Base-by-base conservation (phyloP, 2,888 invertebrate genomes). In the Alloscopus bannaensis region DNA sequence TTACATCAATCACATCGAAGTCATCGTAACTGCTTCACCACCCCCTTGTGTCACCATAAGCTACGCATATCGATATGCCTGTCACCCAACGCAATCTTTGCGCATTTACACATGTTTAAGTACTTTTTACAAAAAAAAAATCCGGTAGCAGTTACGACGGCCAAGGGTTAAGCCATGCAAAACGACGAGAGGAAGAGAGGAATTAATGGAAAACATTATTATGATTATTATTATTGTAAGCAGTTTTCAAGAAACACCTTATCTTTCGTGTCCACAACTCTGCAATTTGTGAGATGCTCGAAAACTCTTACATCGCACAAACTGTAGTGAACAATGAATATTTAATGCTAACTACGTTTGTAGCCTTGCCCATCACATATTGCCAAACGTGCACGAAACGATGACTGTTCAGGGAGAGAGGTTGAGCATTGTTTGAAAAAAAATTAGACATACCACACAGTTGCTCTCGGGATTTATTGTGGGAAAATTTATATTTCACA, bases 401-500 rank as follows among this genome's bases (percentile, higher is more conserved):
- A 42, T 42, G 42, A 42, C 42, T 42, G 42, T 2, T 42, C 18
- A 18, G 8, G 2, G 42, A 42, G n/a, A n/a, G n/a, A 1, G 42
- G 42, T 42, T 2, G 18, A 42, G 42, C 18, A 8, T 50, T 50
- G n/a, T 50, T 47, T 3, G 18, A 47, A 47, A 22, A 20, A 50
- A 22, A 50, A 50, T n/a, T 13, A 47, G 11, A 20, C 50, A 50
- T 22, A 50, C 6, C 22, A 42, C 6, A 42, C 42, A 31, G 50
- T 69, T 69, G 40, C 69, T 55, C 55, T 55, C 55, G 45, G 52
- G 68, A 72, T 79, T 79, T 79, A 79, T 72, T 72, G 79, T 79
- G 79, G 72, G 79, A 79, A 79, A 79, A 65, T 72, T 71, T 65
- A 64, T 50, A 68, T 29, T 79, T 59, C 52, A 66, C 62, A 79